Evolutionary conservation across 2,797 vertebrate species (phyloP), one percentile per base, ranked within the genome.

Genomic region (Tauraco hartlaubi): DNA sequence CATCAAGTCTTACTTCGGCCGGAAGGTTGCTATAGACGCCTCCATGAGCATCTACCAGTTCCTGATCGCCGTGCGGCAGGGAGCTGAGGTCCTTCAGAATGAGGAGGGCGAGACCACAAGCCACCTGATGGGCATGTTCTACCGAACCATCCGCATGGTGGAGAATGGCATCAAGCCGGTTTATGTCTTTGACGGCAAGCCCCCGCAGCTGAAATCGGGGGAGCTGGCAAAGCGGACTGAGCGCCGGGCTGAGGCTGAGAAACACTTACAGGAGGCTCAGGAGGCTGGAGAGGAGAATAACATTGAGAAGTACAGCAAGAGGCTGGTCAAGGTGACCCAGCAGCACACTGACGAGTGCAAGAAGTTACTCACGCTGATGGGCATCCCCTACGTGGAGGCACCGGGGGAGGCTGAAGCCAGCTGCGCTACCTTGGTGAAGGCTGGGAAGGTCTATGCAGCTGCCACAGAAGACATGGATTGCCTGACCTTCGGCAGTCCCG

Each of bases 31-130:
- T 6, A 98, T 99, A 3, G 99, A 99, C 37, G 99, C 99, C 23
- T 99, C 99, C 68, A 99, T 99, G 99, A 99, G 99, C 95, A 99
- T 99, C 85, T 99, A 99, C 82, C 99, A 99, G 98, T 99, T 99
- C 97, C 98, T 99, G 93, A 99, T 99, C 2, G 99, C 99, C 0
- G 99, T 99, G 56, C 98, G 99, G 49, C 99, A 99, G 95, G 99
- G 99, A 1, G 99, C 99, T 1, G 99, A 99, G 0, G 97, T 98
- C 78, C 98, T 99, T 23, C 99, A 99, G 92, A 99, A 99, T 0
- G 99, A 99, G 73, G 99, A 99, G 2, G 99, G 99, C 0, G 99
- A 99, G 94, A 99, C 99, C 6, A 99, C 99, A 5, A 99, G 99
- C 97, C 99, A 99, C 97, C 97, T 99, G 33, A 99, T 99, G 99